Percentiles rank a stretch among this genome's conserved stretches.
Conservation (phyloP, 2,888 invertebrate species). For the Athalia rosae region DNA sequence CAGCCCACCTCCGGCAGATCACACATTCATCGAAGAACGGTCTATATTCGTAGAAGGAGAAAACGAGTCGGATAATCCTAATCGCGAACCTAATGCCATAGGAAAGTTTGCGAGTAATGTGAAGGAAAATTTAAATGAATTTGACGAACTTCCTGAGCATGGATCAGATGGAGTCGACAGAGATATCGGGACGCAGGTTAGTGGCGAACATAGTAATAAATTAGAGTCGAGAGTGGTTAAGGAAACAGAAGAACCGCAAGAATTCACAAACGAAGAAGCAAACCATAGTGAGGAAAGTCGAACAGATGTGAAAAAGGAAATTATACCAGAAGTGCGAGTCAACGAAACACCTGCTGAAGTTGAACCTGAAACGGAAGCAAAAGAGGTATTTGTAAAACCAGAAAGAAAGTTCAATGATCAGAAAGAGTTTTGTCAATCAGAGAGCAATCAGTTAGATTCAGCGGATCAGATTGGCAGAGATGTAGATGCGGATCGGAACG, state of each 20-base stretch:
- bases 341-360: too few relatives aligned
- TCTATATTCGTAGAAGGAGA: constrained; percentile 25
- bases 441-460: not conserved
- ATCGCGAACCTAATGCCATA: not conserved
- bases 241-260: not conserved
- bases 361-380: not conserved
- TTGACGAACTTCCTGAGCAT: constrained; percentile 41
- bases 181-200: constrained; percentile 31
- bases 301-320: too few relatives aligned
- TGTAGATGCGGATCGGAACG: not conserved
- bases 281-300: too few relatives aligned
- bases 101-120: not conserved
- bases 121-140: constrained; percentile 29
- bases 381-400: not conserved
- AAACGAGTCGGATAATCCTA: not conserved
- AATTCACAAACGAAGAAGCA: too few relatives aligned
- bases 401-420: not conserved
- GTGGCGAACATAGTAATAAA: constrained; percentile 3
- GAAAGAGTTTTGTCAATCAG: constrained; percentile 16
- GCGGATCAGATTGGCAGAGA: not conserved
- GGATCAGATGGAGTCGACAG: constrained; percentile 20
- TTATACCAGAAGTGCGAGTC: too few relatives aligned
- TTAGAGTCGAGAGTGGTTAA: constrained; percentile 18
- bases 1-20: constrained; percentile 57
- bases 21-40: constrained; percentile 40